Percentiles rank a stretch among this genome's conserved stretches.
Conservation (phyloP, 2,113 vertebrate species). For the Meriones unguiculatus region DNA sequence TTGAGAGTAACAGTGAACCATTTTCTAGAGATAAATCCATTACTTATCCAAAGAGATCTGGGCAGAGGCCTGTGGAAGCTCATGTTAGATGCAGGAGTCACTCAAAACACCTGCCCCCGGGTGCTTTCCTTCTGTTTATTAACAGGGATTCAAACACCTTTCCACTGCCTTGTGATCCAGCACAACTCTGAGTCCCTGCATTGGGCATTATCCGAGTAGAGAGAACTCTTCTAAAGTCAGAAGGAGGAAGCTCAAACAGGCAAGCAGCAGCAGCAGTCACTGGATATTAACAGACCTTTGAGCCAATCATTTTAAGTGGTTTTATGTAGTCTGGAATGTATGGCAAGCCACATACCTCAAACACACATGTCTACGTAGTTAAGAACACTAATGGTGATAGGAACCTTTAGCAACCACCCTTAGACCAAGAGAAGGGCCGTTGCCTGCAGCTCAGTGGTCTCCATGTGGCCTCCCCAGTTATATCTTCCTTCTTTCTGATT, state of each 20-base stretch:
- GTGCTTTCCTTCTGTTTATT: neutral
- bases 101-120: neutral
- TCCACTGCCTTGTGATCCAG: neutral
- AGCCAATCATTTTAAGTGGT: neutral
- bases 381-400: neutral
- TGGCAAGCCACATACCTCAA: neutral
- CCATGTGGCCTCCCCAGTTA: accelerated
- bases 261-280: neutral
- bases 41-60: neutral
- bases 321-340: neutral
- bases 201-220: neutral
- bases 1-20: neutral
- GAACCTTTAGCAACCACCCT: neutral
- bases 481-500: neutral
- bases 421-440: neutral
- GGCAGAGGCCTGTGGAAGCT: neutral
- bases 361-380: neutral
- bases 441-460: accelerated
- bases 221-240: neutral
- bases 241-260: neutral
- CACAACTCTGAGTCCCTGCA: neutral
- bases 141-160: neutral
- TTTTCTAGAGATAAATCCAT: neutral
- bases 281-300: neutral
- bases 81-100: neutral